Evolutionary conservation across 2,888 invertebrate genomes (phyloP).

Genomic region (Xestia c-nigrum): DNA sequence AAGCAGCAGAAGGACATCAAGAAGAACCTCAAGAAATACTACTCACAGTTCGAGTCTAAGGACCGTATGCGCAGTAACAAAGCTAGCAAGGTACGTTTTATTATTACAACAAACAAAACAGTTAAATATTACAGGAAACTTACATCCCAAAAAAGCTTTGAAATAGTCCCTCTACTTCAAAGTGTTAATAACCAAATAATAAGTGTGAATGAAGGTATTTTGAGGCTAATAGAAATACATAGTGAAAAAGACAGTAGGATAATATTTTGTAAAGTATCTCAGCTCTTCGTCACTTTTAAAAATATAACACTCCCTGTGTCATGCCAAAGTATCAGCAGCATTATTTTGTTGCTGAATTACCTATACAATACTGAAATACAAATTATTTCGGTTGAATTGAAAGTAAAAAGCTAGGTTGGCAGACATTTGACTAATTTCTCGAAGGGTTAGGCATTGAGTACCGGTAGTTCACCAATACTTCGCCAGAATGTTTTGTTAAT

Average conservation of each 20-base stretch:
- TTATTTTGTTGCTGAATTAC: neutral
- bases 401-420: neutral
- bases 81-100: slow-evolving; percentile 95
- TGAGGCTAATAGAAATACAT: neutral
- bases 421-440: neutral
- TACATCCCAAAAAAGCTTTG: neutral
- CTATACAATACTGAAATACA: neutral
- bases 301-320: neutral
- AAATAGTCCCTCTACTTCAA: neutral
- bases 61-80: slow-evolving; percentile 98
- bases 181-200: neutral
- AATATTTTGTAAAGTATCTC: neutral
- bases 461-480: neutral
- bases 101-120: neutral
- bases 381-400: neutral
- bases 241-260: neutral
- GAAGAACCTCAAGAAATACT: slow-evolving; percentile 99
- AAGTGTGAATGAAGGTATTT: neutral
- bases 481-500: neutral
- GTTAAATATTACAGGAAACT: neutral
- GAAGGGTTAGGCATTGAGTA: neutral
- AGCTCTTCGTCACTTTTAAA: neutral
- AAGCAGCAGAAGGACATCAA: slow-evolving; percentile 98
- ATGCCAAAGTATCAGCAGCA: neutral
- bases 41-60: slow-evolving; percentile 98